phyloP scores from a whole-genome alignment of 2,888 invertebrate genomes.

The Lottia scabra region DNA sequence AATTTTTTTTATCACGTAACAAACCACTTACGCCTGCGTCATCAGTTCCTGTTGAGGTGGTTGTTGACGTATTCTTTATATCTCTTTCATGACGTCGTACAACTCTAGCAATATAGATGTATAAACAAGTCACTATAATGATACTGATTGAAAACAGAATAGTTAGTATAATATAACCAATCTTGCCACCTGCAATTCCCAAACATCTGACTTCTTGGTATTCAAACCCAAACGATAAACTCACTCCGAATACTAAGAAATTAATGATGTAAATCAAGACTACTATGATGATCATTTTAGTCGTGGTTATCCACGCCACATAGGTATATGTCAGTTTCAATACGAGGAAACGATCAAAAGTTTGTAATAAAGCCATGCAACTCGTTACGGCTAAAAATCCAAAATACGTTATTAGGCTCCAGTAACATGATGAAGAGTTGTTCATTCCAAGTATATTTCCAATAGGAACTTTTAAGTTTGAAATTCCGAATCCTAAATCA shows the following conservation, averaged over 20 bases:
- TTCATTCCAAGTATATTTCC: background rate
- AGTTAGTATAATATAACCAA: background rate
- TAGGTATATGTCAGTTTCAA: background rate
- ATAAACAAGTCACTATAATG: background rate
- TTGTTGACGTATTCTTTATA: background rate
- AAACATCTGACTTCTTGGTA: background rate
- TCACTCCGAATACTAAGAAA: background rate
- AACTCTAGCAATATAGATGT: background rate
- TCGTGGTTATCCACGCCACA: background rate
- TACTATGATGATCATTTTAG: background rate
- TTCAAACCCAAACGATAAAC: background rate
- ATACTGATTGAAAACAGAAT: background rate
- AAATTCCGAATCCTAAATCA: background rate
- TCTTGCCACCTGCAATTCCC: background rate
- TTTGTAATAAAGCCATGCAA: background rate
- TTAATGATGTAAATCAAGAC: background rate
- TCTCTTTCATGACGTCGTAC: background rate
- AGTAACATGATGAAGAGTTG: background rate
- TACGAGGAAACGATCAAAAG: background rate
- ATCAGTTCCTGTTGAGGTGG: background rate
- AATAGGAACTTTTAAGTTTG: background rate
- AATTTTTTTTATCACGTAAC: background rate
- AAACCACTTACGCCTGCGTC: background rate
- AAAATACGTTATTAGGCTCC: background rate
- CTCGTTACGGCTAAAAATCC: background rate